Evolutionary conservation across 2,113 vertebrate genomes (phyloP).

Genomic region (Ursus arctos): DNA sequence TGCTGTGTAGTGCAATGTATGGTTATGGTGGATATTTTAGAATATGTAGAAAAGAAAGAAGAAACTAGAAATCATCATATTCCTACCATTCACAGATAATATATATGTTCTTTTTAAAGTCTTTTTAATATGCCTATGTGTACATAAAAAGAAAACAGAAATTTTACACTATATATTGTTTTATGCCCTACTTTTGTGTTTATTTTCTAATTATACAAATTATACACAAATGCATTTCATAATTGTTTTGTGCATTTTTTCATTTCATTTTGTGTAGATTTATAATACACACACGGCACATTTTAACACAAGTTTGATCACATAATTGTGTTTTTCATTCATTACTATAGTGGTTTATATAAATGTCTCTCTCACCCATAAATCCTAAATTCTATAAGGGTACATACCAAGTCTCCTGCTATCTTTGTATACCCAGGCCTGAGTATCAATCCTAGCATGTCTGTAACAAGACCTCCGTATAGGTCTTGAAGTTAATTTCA

Average conservation of each 20-base stretch:
- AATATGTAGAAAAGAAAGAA: background rate
- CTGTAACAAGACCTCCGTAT: background rate
- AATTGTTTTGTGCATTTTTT: background rate
- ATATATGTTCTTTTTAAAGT: background rate
- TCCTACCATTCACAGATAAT: background rate
- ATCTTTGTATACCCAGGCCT: background rate
- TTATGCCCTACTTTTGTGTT: background rate
- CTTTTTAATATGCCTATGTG: background rate
- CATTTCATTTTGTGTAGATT: background rate
- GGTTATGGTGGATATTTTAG: background rate
- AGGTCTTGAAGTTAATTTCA: background rate
- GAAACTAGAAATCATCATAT: background rate
- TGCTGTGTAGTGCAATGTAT: background rate
- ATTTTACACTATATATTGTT: background rate
- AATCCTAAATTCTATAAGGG: background rate
- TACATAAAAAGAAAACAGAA: background rate
- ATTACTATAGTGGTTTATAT: background rate
- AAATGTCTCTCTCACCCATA: background rate
- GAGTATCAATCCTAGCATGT: background rate
- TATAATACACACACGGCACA: background rate
- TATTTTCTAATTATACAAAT: background rate
- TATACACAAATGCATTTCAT: background rate
- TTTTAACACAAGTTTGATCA: slow-evolving; percentile 43
- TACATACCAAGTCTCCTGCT: background rate
- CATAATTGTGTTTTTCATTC: slow-evolving; percentile 22